These are phyloP conservation scores for Lycaena phlaeas DNA, from an alignment of 2,888 invertebrate genomes.

Conservation along the genomic window DNA sequence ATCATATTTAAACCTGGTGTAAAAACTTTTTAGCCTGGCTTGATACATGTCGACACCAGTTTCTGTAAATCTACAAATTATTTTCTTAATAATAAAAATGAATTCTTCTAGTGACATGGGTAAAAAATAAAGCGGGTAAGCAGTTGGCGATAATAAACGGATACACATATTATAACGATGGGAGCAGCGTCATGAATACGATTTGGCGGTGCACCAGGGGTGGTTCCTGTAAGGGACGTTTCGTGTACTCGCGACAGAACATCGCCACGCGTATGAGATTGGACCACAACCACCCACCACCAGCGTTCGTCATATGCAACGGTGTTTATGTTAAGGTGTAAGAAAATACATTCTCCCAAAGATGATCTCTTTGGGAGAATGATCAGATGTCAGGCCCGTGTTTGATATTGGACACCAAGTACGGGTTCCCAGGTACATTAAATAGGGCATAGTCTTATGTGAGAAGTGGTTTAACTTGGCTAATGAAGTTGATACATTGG, in stretches of 20 bases:
- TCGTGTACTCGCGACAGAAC: slow-evolving; percentile 9
- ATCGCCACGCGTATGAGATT: neutral
- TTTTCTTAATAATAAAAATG: too few relatives aligned
- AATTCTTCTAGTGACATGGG: slow-evolving; percentile 24
- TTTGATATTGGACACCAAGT: too few relatives aligned
- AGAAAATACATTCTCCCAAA: too few relatives aligned
- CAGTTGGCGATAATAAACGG: slow-evolving; percentile 27
- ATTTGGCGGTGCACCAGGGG: slow-evolving; percentile 24
- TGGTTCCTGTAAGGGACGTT: slow-evolving; percentile 23
- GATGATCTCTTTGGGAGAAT: too few relatives aligned
- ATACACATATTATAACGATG: slow-evolving; percentile 28
- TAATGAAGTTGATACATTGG: too few relatives aligned
- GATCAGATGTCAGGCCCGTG: neutral
- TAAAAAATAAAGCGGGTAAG: slow-evolving; percentile 25
- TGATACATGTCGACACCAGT: too few relatives aligned
- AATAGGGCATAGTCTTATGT: too few relatives aligned
- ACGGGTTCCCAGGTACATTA: too few relatives aligned
- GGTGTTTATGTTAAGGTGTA: slow-evolving; percentile 2
- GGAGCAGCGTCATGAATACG: slow-evolving; percentile 10
- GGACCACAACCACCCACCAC: slow-evolving; percentile 2
- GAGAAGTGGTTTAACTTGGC: too few relatives aligned
- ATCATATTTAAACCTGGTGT: too few relatives aligned
- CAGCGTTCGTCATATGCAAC: neutral
- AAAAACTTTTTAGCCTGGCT: too few relatives aligned
- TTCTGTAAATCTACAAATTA: too few relatives aligned